Conservation (phyloP, 2,113 vertebrate genomes). For the Amblyopsis rosae region DNA sequence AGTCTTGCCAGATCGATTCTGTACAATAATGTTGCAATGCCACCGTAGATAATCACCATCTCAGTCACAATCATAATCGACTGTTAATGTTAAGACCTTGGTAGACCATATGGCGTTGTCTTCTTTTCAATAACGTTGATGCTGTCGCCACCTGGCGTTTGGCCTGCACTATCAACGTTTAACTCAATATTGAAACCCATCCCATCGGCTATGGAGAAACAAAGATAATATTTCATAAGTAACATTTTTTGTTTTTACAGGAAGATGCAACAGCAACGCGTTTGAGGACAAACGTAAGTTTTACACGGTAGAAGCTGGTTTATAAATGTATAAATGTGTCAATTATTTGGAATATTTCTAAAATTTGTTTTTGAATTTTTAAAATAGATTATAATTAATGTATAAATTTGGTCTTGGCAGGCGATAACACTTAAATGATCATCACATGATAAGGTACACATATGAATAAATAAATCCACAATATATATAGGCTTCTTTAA, state of each 20-base stretch:
- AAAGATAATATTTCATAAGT: too few relatives aligned
- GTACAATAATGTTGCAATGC: too few relatives aligned
- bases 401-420: too few relatives aligned
- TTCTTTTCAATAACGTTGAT: conserved; percentile 9
- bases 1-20: too few relatives aligned
- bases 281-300: conserved; percentile 75
- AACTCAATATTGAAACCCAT: too few relatives aligned
- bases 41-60: too few relatives aligned
- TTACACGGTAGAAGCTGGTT: not conserved
- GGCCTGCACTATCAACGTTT: not conserved
- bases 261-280: conserved; percentile 76
- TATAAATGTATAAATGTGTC: not conserved
- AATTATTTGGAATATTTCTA: not conserved
- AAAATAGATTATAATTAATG: too few relatives aligned
- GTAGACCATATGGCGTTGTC: not conserved
- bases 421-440: too few relatives aligned
- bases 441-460: too few relatives aligned
- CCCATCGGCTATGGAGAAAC: too few relatives aligned
- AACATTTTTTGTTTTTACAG: conserved; percentile 71
- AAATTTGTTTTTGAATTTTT: too few relatives aligned
- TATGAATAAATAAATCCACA: not conserved
- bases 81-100: not conserved
- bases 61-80: not conserved
- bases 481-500: not conserved
- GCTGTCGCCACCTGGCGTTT: conserved; percentile 58